A percentile compares a stretch with the other conserved stretches of the same genome.
Evolutionary conservation across 2,888 invertebrate species (phyloP).

Genomic region (Tanypteryx hageni): DNA sequence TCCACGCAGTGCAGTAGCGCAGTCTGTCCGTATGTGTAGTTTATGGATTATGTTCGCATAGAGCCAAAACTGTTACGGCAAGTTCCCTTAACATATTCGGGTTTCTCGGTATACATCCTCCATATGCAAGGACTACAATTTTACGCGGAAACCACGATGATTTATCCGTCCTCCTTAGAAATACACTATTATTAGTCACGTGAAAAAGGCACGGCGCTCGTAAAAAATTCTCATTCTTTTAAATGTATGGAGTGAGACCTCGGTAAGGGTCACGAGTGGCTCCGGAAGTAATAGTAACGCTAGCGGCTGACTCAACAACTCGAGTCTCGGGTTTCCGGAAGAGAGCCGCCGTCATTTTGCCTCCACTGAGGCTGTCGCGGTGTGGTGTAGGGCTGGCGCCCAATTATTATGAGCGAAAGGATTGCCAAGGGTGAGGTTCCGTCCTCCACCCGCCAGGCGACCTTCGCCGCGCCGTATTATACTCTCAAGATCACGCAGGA

Average conservation of each 20-base stretch:
- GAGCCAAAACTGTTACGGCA: too few species aligned
- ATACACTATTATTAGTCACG: neutral
- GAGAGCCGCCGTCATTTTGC: neutral
- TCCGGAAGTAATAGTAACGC: constrained; percentile 36
- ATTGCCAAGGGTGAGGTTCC: constrained; percentile 54
- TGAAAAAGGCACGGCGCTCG: neutral
- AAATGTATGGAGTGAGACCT: neutral
- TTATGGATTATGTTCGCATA: too few species aligned
- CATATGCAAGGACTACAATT: neutral
- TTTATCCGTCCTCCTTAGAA: neutral
- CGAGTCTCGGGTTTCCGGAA: constrained; percentile 43
- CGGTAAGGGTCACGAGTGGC: neutral
- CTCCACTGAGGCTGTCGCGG: neutral
- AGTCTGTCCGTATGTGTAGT: too few species aligned
- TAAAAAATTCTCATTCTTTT: neutral
- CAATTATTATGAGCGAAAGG: constrained; percentile 36
- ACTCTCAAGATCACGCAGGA: constrained; percentile 33
- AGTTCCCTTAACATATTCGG: neutral
- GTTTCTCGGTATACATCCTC: neutral
- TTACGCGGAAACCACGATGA: neutral
- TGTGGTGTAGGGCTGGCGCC: neutral
- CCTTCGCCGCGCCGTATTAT: constrained; percentile 34
- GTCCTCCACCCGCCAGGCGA: constrained; percentile 23
- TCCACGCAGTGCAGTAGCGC: too few species aligned
- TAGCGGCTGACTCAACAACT: constrained; percentile 15